A percentile compares a stretch with the other conserved stretches of the same genome.
Evolutionary conservation across 1,140 invertebrate species (phyloP).

Genomic region (Musca vetustissima): DNA sequence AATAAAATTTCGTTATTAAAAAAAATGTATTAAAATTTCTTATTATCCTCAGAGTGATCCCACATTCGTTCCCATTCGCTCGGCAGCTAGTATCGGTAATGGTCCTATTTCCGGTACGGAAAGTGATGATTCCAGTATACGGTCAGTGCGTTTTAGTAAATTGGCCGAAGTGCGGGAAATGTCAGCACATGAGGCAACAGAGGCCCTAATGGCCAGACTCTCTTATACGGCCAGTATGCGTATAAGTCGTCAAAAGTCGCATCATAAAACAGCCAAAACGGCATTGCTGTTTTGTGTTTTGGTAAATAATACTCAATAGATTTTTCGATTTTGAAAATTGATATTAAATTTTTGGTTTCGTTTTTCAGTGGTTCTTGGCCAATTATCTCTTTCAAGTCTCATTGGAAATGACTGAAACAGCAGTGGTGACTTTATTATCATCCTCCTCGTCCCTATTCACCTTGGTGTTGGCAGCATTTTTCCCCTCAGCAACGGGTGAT

Average conservation of each 20-base stretch:
- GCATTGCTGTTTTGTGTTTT: conserved; percentile 76
- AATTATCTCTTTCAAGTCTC: conserved; percentile 83
- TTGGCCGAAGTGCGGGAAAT: conserved; percentile 81
- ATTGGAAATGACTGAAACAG: conserved; percentile 71
- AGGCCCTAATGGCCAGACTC: conserved; percentile 78
- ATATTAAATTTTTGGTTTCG: conserved; percentile 33
- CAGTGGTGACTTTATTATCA: conserved; percentile 78
- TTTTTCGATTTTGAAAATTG: conserved; percentile 13
- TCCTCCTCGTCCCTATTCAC: conserved; percentile 85
- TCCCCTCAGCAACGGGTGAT: conserved; percentile 75
- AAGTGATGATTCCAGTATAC: conserved; percentile 77
- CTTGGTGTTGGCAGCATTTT: conserved; percentile 75
- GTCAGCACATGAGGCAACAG: conserved; percentile 79
- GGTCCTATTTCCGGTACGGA: conserved; percentile 77
- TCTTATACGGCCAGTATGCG: conserved; percentile 80
- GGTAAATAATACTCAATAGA: conserved; percentile 63
- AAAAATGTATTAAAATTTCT: conserved; percentile 15
- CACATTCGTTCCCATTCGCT: conserved; percentile 81
- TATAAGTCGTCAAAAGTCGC: conserved; percentile 58
- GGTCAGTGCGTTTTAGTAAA: conserved; percentile 80
- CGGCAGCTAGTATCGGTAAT: conserved; percentile 50
- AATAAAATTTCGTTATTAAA: background rate
- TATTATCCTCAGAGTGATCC: conserved; percentile 70
- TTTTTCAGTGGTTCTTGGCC: conserved; percentile 80
- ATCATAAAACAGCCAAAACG: conserved; percentile 70